Evolutionary conservation across 1,140 invertebrate genomes (phyloP).

Genomic region (Procambarus clarkii): DNA sequence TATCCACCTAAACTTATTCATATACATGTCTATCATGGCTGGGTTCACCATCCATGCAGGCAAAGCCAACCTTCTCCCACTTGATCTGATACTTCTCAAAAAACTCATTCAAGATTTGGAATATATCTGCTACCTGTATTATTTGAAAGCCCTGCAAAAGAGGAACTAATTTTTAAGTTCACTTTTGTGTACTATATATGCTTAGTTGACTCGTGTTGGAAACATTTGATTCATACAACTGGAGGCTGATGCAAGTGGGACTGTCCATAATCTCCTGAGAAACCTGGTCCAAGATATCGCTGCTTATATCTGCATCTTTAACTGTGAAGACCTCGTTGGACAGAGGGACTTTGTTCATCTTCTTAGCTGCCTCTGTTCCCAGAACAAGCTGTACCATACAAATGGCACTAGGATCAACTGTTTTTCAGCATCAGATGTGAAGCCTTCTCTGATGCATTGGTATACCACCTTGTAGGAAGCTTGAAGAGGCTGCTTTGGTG

Average conservation of each 20-base stretch:
- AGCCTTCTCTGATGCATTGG: conserved; percentile 10
- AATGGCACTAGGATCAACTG: background rate
- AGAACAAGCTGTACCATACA: conserved; percentile 24
- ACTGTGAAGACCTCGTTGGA: conserved; percentile 22
- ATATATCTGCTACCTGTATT: too few species aligned
- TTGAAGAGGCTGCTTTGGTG: background rate
- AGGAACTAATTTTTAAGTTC: too few species aligned
- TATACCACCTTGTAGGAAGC: conserved; percentile 20
- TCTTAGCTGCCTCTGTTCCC: conserved; percentile 29
- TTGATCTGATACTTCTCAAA: too few species aligned
- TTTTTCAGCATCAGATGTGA: background rate
- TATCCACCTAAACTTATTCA: too few species aligned
- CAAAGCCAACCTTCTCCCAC: too few species aligned
- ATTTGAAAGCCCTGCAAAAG: too few species aligned
- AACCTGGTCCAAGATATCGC: conserved; percentile 13
- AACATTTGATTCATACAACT: conserved; percentile 11
- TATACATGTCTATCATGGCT: too few species aligned
- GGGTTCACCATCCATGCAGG: too few species aligned
- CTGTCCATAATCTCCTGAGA: conserved; percentile 13
- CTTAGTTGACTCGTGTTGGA: conserved; percentile 8
- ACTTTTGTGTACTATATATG: background rate
- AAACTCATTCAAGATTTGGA: too few species aligned
- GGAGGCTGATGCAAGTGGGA: background rate
- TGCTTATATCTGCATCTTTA: conserved; percentile 31
- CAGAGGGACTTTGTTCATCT: conserved; percentile 26